Conservation (phyloP, 2,797 vertebrate genomes). For the Ptychadena robeensis region DNA sequence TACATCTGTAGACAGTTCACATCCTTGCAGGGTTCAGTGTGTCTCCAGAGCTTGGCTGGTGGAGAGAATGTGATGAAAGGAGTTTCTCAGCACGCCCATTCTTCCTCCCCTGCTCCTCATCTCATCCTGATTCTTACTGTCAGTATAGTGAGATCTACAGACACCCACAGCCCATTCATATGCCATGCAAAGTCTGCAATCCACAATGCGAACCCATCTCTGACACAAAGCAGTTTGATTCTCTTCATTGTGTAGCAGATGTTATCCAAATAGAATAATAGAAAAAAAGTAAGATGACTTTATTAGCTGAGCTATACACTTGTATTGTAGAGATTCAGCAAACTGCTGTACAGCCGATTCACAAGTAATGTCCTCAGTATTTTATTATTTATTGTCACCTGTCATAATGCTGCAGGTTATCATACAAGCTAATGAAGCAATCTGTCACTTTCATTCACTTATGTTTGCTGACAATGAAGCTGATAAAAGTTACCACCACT, state of each 20-base stretch:
- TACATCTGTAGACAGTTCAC: neutral
- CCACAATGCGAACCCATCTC: neutral
- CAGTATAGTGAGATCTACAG: slow-evolving; percentile 1
- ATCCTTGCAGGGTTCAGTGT: neutral
- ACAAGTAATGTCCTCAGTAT: neutral
- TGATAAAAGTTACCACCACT: slow-evolving; percentile 10
- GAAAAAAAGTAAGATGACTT: neutral
- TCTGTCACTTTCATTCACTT: slow-evolving; percentile 39
- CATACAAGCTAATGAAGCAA: slow-evolving; percentile 7
- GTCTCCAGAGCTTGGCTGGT: slow-evolving; percentile 13
- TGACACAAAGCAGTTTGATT: neutral
- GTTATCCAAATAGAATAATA: neutral
- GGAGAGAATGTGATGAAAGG: slow-evolving; percentile 4
- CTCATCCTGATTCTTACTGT: slow-evolving; percentile 15
- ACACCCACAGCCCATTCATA: slow-evolving; percentile 1
- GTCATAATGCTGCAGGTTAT: neutral
- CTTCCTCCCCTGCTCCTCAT: slow-evolving; percentile 35
- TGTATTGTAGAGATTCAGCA: neutral
- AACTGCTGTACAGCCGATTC: neutral
- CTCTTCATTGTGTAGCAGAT: neutral
- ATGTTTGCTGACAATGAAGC: slow-evolving; percentile 40
- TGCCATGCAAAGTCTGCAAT: neutral
- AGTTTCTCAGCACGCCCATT: slow-evolving; percentile 41
- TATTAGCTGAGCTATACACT: no score
- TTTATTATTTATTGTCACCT: neutral